phyloP scores from a whole-genome alignment of 2,113 vertebrate genomes.

The Corythaeola cristata region DNA sequence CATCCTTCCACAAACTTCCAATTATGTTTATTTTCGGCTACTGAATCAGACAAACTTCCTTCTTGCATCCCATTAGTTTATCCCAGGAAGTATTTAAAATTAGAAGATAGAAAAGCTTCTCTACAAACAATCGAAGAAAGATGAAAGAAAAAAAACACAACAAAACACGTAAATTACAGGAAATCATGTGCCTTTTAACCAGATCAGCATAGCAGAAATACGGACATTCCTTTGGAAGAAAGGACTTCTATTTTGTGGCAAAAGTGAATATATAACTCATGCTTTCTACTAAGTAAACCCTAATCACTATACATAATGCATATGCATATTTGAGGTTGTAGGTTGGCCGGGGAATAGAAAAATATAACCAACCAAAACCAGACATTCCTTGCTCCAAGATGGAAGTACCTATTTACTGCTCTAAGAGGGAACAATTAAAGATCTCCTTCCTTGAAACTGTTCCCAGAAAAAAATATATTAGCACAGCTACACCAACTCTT shows the following conservation, averaged over 20 bases:
- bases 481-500: neutral
- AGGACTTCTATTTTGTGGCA: constrained; percentile 46
- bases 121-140: neutral
- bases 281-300: constrained; percentile 57
- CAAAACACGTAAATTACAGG: constrained; percentile 24
- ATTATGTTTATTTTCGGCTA: constrained; percentile 3
- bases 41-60: neutral
- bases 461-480: neutral
- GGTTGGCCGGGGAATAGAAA: constrained; percentile 5
- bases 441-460: neutral
- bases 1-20: neutral
- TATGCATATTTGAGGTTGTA: constrained; percentile 65
- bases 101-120: neutral
- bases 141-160: neutral
- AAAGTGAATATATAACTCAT: constrained; percentile 57
- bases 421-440: constrained; percentile 13
- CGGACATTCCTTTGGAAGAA: constrained; percentile 2
- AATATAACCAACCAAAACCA: constrained; percentile 43
- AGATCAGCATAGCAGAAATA: constrained; percentile 28
- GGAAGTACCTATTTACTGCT: constrained; percentile 56
- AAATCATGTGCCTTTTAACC: constrained; percentile 42
- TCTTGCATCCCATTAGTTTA: neutral
- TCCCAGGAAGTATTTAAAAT: neutral
- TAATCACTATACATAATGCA: constrained; percentile 50
- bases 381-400: constrained; percentile 25